Base-by-base conservation (phyloP, 2,797 vertebrate species). In the Chiroxiphia lanceolata region DNA sequence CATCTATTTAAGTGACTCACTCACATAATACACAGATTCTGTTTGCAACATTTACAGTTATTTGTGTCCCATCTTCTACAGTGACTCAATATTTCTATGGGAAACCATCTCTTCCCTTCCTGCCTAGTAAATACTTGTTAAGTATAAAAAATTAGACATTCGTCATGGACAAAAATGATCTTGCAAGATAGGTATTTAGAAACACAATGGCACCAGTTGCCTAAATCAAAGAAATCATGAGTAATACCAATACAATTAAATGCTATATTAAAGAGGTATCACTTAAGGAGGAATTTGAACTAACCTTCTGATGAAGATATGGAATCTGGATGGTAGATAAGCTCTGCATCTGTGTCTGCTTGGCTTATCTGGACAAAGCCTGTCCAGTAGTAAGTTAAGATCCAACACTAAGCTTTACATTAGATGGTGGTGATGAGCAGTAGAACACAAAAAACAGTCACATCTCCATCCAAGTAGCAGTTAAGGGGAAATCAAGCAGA, bases 401-500 rank as follows among this genome's bases (percentile, higher is more conserved):
- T 61, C 57, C 64, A 67, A 61, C 31, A 22, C 53, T 82, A 65
- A 92, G 92, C 74, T 92, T 86, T 75, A 60, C n/a, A 34, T 77
- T 69, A 80, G 68, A 80, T 57, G 45, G 82, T 81, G 87, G 57
- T 69, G 90, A 93, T 63, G 51, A 91, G 87, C 77, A 94, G 78
- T 70, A 71, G 54, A 93, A 79, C 82, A 91, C 60, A 54, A 85
- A 89, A 64, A 69, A 51, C n/a, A 80, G 67, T 80, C 89, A 82
- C 6, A 0, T 76, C 89, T 95, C 89, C 83, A 92, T 77, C 72
- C 79, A 77, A 87, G 93, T 88, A 90, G 72, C 86, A 79, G 71
- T 92, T 94, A 92, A 95, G 95, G 85, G 93, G 93, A 94, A 94
- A 87, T 90, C 64, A 95, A 93, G 91, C 94, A 92, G 86, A 88